Evolutionary conservation across 2,113 vertebrate species (phyloP).

Genomic region (Chaetops frenatus): DNA sequence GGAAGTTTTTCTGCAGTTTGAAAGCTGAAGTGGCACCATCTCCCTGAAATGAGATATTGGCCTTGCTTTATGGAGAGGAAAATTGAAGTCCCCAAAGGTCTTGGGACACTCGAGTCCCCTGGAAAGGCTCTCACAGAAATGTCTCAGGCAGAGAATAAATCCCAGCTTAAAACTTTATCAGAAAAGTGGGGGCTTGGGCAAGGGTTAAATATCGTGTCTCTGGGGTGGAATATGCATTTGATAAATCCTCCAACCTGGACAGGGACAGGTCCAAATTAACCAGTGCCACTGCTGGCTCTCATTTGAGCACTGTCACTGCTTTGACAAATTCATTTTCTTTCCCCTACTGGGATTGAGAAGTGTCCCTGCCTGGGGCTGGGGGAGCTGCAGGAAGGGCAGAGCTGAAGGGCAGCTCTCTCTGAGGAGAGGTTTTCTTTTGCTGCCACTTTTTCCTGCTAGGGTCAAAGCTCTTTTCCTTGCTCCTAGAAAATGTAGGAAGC

Average conservation of each 20-base stretch:
- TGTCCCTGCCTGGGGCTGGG: conserved; percentile 43
- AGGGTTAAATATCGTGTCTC: not conserved
- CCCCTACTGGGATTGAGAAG: conserved; percentile 16
- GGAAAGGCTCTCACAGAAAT: not conserved
- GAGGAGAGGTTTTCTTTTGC: conserved; percentile 48
- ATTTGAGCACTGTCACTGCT: not conserved
- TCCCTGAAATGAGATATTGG: not conserved
- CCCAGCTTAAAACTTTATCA: not conserved
- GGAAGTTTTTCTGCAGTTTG: not conserved
- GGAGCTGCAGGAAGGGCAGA: conserved; percentile 30
- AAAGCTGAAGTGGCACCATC: not conserved
- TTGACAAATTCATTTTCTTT: conserved; percentile 36
- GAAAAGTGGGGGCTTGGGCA: not conserved
- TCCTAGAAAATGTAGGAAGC: conserved; percentile 49
- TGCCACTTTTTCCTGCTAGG: conserved; percentile 21
- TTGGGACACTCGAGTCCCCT: rapidly evolving
- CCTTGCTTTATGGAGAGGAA: not conserved
- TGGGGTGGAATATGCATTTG: not conserved
- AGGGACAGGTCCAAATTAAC: not conserved
- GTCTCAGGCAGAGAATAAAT: not conserved
- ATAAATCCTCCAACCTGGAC: not conserved
- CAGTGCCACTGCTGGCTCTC: not conserved
- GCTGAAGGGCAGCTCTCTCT: conserved; percentile 53
- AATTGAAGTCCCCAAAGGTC: not conserved
- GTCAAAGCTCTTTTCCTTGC: conserved; percentile 43